A percentile compares a stretch with the other conserved stretches of the same genome.
These are phyloP conservation scores for Pseudorasbora parva DNA, from an alignment of 2,113 vertebrate species.

Conservation along the genomic window DNA sequence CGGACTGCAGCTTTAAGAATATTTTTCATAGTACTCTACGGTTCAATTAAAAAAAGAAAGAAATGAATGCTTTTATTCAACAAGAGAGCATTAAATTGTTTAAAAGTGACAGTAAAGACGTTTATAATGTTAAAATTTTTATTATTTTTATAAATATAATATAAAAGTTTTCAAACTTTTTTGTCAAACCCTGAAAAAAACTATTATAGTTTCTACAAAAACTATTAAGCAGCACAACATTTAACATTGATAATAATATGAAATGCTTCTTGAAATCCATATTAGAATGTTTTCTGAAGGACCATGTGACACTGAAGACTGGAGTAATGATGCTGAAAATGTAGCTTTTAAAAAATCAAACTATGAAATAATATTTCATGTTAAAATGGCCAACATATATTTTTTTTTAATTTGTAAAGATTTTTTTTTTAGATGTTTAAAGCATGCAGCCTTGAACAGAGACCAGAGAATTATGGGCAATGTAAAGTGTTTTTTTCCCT, in stretches of 20 bases:
- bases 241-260: background rate
- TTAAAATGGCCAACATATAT: no score
- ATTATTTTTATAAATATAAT: no score
- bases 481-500: background rate
- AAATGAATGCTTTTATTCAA: background rate
- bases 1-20: background rate
- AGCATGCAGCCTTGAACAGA: background rate
- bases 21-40: background rate
- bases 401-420: no score
- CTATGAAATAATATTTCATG: background rate
- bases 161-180: no score
- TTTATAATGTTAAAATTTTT: background rate
- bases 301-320: constrained; percentile 1
- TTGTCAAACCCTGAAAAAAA: no score
- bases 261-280: background rate
- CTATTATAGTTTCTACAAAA: background rate
- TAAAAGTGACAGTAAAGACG: background rate
- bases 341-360: background rate
- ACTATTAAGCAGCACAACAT: background rate
- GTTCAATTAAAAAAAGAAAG: no score
- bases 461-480: background rate
- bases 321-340: background rate
- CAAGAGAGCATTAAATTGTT: background rate
- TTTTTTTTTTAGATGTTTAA: background rate
- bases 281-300: background rate